Evolutionary conservation across 2,113 vertebrate genomes (phyloP), one percentile per base, ranked within the genome.

Genomic region (Coryphaenoides rupestris): DNA sequence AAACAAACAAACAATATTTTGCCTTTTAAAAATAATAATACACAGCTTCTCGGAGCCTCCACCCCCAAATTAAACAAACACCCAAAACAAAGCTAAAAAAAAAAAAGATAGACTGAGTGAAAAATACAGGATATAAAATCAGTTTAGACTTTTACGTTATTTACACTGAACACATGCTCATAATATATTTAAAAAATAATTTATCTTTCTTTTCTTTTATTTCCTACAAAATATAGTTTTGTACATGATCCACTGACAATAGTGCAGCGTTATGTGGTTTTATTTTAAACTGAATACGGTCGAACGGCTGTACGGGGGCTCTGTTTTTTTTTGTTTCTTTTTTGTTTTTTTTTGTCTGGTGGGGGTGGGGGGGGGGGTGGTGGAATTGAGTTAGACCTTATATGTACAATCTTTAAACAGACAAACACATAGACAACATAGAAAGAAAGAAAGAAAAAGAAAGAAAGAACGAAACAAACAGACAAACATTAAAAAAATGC

Each of bases 141-240:
- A 79, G 74, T 86, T 86, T 86, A 78, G 86, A 87, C 84, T 87
- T 26, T 89, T 62, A 89, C 65, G 82, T 85, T 90, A 90, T 91
- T 87, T 91, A 92, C 90, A 90, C 75, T 84, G 72, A 88, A 86
- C 81, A 90, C 79, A 89, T 87, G 86, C 86, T 88, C 71, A 86
- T 87, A 87, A 89, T 86, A 89, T 83, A 84, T 89, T 86, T 84
- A 68, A 89, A 40, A 88, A 92, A 91, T 91, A 92, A 92, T 89
- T 92, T 91, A 91, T 86, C 69, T 79, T 71, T 65, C 66, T 85
- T 85, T 87, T 74, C 61, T 61, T 81, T 78, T 86, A 80, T 77
- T 80, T 77, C 84, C 87, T 82, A 88, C 79, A 90, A 89, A 86
- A 91, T 78, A 88, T 66, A 86, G 70, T 79, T 85, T 87, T 86